A percentile compares a stretch with the other conserved stretches of the same genome.
Evolutionary conservation across 2,888 invertebrate species (phyloP).

Genomic region (Pantelozetes paolii): DNA sequence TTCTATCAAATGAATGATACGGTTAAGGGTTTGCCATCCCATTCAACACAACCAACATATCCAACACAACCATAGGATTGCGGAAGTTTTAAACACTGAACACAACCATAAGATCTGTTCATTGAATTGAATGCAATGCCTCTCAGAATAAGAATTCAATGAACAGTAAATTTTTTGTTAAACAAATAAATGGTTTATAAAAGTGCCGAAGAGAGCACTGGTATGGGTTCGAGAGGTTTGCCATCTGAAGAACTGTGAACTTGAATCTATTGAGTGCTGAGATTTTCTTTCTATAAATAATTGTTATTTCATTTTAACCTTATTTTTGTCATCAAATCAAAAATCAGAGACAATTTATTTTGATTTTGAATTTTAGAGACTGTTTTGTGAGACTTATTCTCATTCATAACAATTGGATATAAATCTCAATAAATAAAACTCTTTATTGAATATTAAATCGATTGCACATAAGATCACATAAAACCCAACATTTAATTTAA

Average conservation of each 20-base stretch:
- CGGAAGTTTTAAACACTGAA: slow-evolving; percentile 2
- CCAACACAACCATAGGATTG: background rate
- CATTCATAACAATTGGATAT: background rate
- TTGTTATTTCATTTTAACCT: slow-evolving; percentile 18
- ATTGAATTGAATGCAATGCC: background rate
- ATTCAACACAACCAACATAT: background rate
- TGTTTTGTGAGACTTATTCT: slow-evolving; percentile 14
- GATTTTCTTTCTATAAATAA: slow-evolving; percentile 7
- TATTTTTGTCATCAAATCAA: background rate
- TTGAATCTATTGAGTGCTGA: background rate
- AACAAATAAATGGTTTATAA: background rate
- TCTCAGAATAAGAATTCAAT: background rate
- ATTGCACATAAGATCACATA: too few species aligned
- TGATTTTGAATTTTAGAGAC: background rate
- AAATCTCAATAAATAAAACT: too few species aligned
- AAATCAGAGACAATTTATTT: slow-evolving; percentile 4
- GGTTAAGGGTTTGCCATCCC: slow-evolving; percentile 2
- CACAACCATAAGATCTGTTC: background rate
- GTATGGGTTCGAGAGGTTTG: background rate
- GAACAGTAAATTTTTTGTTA: slow-evolving; percentile 5
- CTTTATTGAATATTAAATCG: too few species aligned
- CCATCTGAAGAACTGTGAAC: background rate
- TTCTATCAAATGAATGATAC: slow-evolving; percentile 15
- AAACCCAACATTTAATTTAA: too few species aligned
- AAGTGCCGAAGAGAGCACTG: background rate